Percentiles rank a stretch among this genome's conserved stretches.
Evolutionary conservation across 2,888 invertebrate species (phyloP).

Genomic region (Siphlonurus alternatus): DNA sequence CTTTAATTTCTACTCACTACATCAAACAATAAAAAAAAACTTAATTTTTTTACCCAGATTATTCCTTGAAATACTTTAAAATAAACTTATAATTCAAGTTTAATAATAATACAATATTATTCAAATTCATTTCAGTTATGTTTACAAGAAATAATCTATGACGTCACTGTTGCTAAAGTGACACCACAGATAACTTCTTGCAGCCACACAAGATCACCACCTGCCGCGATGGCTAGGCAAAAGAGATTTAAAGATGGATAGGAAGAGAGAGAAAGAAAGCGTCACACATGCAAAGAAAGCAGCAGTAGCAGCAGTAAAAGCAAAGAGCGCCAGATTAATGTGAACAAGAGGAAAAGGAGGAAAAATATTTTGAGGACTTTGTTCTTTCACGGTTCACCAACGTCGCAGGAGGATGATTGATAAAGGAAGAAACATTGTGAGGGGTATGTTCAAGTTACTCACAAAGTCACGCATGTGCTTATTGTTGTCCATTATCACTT

Average conservation of each 20-base stretch:
- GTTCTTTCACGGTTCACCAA: not conserved
- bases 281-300: not conserved
- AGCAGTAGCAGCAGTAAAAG: not conserved
- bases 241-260: not conserved
- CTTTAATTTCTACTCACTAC: no score
- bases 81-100: no score
- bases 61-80: no score
- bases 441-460: slow-evolving; percentile 22
- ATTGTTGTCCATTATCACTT: slow-evolving; percentile 27
- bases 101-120: no score
- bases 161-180: not conserved
- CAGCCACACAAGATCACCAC: not conserved
- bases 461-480: slow-evolving; percentile 43
- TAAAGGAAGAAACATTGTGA: not conserved
- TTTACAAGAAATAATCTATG: not conserved
- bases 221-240: not conserved
- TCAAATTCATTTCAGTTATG: no score
- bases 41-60: no score
- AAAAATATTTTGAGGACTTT: not conserved
- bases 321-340: not conserved
- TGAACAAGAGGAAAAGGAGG: not conserved
- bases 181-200: not conserved
- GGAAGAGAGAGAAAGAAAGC: not conserved
- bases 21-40: no score
- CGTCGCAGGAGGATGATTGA: not conserved